phyloP scores from a whole-genome alignment of 2,797 vertebrate genomes.

The Hemibagrus guttatus region DNA sequence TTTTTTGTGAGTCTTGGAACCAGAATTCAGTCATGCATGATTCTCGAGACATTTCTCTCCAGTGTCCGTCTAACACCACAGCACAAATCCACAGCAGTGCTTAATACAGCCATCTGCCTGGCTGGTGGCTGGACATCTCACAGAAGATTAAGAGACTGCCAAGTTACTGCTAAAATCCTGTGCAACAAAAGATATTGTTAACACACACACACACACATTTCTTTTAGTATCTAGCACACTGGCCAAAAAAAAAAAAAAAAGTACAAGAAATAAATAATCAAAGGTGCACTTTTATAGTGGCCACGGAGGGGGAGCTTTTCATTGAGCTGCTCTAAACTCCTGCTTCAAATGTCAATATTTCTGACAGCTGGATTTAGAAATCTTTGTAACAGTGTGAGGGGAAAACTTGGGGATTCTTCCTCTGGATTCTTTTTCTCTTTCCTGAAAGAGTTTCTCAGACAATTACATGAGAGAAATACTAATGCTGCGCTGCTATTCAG shows the following conservation, averaged over 20 bases:
- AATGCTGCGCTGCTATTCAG: not conserved
- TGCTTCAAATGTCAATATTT: slow-evolving; percentile 40
- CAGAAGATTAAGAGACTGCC: not conserved
- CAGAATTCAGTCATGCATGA: slow-evolving; percentile 10
- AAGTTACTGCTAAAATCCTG: slow-evolving; percentile 31
- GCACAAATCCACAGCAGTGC: slow-evolving; percentile 25
- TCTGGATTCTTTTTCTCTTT: slow-evolving; percentile 18
- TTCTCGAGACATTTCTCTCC: slow-evolving; percentile 1
- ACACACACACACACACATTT: not conserved
- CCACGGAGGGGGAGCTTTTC: slow-evolving; percentile 11
- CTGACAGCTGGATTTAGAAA: slow-evolving; percentile 34
- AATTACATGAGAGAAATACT: not conserved
- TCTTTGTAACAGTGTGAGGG: slow-evolving; percentile 24
- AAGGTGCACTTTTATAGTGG: not conserved
- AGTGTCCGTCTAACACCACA: slow-evolving; percentile 17
- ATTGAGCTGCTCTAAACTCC: slow-evolving; percentile 35
- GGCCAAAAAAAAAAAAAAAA: slow-evolving; percentile 2
- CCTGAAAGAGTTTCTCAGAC: slow-evolving; percentile 1
- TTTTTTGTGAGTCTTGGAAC: not conserved
- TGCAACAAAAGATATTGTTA: slow-evolving; percentile 12
- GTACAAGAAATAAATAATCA: slow-evolving; percentile 20
- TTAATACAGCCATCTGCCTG: slow-evolving; percentile 15
- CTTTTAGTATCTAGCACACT: slow-evolving; percentile 5
- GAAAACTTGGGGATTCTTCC: slow-evolving; percentile 28
- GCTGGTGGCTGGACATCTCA: not conserved